phyloP scores from a whole-genome alignment of 2,888 invertebrate genomes.

The Lepidocyrtoides sp. region DNA sequence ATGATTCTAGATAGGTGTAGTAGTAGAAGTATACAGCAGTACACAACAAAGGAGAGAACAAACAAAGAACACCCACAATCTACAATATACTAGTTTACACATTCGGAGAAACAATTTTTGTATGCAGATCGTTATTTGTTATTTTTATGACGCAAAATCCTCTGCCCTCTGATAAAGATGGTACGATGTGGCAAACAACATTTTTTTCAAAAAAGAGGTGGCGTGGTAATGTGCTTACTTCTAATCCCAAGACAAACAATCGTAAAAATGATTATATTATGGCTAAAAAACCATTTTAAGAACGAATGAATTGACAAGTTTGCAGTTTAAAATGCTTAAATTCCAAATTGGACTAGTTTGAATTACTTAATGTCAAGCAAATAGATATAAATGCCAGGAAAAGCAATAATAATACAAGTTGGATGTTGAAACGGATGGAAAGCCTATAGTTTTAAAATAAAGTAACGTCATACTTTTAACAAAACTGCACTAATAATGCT shows the following conservation, averaged over 20 bases:
- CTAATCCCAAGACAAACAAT: background rate
- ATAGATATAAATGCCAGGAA: constrained; percentile 23
- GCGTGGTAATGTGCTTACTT: background rate
- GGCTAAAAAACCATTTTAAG: constrained; percentile 41
- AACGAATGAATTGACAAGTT: background rate
- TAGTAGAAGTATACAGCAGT: background rate
- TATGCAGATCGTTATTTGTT: background rate
- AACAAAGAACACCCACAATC: constrained; percentile 45
- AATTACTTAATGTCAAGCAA: constrained; percentile 35
- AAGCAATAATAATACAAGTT: background rate
- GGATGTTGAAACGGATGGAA: background rate
- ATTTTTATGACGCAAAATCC: constrained; percentile 5
- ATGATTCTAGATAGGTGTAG: background rate
- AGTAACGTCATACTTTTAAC: background rate
- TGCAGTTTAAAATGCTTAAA: background rate
- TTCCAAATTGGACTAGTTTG: background rate
- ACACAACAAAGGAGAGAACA: background rate
- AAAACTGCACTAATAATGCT: background rate
- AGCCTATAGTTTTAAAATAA: background rate
- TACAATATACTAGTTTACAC: background rate
- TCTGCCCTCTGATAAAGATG: background rate
- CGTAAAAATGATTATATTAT: constrained; percentile 27
- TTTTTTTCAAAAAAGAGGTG: background rate
- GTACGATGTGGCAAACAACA: background rate
- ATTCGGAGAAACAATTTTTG: background rate